phyloP scores from a whole-genome alignment of 1,140 invertebrate genomes.

The Proctacanthus coquilletti region DNA sequence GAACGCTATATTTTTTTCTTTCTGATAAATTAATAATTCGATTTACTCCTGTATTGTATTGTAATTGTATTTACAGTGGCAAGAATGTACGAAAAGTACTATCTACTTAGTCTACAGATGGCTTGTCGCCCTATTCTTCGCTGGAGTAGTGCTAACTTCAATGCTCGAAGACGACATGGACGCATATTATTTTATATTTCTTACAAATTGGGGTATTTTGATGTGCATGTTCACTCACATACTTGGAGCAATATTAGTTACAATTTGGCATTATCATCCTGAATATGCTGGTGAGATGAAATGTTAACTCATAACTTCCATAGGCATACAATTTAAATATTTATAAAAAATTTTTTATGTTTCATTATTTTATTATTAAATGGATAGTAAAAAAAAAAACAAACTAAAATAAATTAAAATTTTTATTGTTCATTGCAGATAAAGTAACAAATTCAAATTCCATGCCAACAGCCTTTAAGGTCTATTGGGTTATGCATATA shows the following conservation, averaged over 20 bases:
- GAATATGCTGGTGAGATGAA: constrained; percentile 21
- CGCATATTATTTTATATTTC: constrained; percentile 42
- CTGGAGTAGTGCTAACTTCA: constrained; percentile 34
- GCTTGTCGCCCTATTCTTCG: constrained; percentile 35
- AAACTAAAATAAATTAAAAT: background rate
- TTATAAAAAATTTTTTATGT: background rate
- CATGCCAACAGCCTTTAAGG: constrained; percentile 30
- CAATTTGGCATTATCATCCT: constrained; percentile 24
- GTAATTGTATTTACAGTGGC: constrained; percentile 30
- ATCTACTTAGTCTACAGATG: constrained; percentile 41
- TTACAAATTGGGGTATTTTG: constrained; percentile 59
- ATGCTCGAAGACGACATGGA: constrained; percentile 30
- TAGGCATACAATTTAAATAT: no score
- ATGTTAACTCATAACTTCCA: background rate
- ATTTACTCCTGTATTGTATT: constrained; percentile 7
- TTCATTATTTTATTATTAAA: background rate
- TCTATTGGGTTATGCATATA: constrained; percentile 43
- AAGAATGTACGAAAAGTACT: constrained; percentile 27
- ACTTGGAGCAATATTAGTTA: constrained; percentile 22
- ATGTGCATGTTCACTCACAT: constrained; percentile 33
- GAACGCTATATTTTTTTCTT: no score
- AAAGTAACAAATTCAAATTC: constrained; percentile 18
- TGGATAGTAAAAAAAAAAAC: no score
- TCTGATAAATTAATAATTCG: no score
- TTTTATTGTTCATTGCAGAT: constrained; percentile 11